Conservation (phyloP, 2,888 invertebrate species). For the Diarsia rubi region DNA sequence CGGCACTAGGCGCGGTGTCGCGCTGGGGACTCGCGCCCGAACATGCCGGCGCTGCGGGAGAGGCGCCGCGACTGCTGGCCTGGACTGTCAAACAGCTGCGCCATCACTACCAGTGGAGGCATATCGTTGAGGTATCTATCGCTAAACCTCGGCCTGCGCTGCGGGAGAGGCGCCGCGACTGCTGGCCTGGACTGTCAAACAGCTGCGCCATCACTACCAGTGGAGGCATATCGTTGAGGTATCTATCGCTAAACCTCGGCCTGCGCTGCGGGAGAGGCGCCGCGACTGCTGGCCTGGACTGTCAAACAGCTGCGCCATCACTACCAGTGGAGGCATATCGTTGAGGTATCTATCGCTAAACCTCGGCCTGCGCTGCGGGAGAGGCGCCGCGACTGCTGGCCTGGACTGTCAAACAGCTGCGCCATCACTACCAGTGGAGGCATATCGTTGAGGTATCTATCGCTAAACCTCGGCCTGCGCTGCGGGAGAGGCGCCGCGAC, state of each 20-base stretch:
- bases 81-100: conserved; percentile 87
- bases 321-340: conserved; percentile 59
- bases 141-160: conserved; percentile 88
- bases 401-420: conserved; percentile 86
- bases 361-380: too few relatives aligned
- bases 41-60: conserved; percentile 96
- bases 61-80: conserved; percentile 94
- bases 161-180: conserved; percentile 95
- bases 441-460: conserved; percentile 57
- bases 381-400: conserved; percentile 95
- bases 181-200: conserved; percentile 92
- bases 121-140: conserved; percentile 57
- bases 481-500: conserved; percentile 93
- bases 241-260: too few relatives aligned
- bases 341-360: conserved; percentile 46
- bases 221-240: conserved; percentile 63
- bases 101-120: conserved; percentile 53
- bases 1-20: conserved; percentile 92
- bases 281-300: conserved; percentile 94
- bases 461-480: too few relatives aligned
- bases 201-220: conserved; percentile 59
- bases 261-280: conserved; percentile 92
- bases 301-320: conserved; percentile 62
- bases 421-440: conserved; percentile 55
- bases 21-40: conserved; percentile 95